Evolutionary conservation across 2,113 vertebrate species (phyloP), one percentile per base, ranked within the genome.

Genomic region (Odocoileus hemionus): DNA sequence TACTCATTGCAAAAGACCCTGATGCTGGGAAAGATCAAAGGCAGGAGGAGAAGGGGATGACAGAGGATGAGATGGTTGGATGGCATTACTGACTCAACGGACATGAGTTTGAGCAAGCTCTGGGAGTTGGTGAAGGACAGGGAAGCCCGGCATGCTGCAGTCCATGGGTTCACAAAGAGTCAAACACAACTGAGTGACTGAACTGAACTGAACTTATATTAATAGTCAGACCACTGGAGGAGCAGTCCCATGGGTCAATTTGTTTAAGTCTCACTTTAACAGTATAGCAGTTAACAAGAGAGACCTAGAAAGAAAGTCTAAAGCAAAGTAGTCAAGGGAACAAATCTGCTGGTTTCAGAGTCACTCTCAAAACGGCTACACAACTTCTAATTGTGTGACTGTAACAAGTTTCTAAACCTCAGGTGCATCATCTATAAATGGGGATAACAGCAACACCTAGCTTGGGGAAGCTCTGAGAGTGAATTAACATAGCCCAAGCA

Each of bases 51-150:
- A 70, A 70, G n/a, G n/a, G 19, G 67, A 11, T 0, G 1, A 70
- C 67, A 70, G n/a, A 70, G 19, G n/a, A 70, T 70, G 67, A 23
- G 19, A 70, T 39, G 4, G n/a, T 6, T 23, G 11, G 21, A 70
- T 70, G 67, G 67, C n/a, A 70, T 39, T 12, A 70, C 67, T 23
- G 19, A 70, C n/a, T 70, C 0, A 0, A 70, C 11, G 67, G 67
- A 70, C 67, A 23, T 23, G n/a, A 70, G 2, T 70, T 39, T 70
- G n/a, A 39, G 19, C 67, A 70, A 70, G 67, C n/a, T 70, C 67
- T 0, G 0, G 67, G n/a, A 12, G 17, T 39, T 39, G 67, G 9
- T 70, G 9, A 70, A 70, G n/a, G 64, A 23, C n/a, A 36, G 19
- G 67, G n/a, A 70, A 70, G 67, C 67, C 67, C 23, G 19, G 19